A percentile compares a stretch with the other conserved stretches of the same genome.
These are phyloP conservation scores for Slavum lentiscoides DNA, from an alignment of 2,888 invertebrate genomes.

Conservation along the genomic window DNA sequence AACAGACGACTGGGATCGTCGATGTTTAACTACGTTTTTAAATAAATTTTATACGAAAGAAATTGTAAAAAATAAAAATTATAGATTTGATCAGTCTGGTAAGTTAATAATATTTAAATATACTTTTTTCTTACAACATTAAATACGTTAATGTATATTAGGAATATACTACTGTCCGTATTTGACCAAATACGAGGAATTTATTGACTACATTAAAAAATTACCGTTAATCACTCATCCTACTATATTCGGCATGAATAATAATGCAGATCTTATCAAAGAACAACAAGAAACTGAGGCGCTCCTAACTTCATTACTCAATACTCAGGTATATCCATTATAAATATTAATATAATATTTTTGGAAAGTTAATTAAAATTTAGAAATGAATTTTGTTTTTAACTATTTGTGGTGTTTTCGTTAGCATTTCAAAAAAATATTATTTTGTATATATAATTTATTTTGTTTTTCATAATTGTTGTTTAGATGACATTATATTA, in stretches of 20 bases:
- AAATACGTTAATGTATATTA: background rate
- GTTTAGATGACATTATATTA: too few relatives aligned
- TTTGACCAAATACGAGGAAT: slow-evolving; percentile 10
- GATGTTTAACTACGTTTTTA: slow-evolving; percentile 69
- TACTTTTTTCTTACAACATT: background rate
- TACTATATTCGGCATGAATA: slow-evolving; percentile 86
- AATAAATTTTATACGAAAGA: slow-evolving; percentile 25
- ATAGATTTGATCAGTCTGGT: slow-evolving; percentile 33
- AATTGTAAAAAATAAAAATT: slow-evolving; percentile 36
- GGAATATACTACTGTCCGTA: slow-evolving; percentile 39
- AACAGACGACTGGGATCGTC: slow-evolving; percentile 89
- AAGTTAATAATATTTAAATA: background rate
- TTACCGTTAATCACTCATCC: slow-evolving; percentile 77
- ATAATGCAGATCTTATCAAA: slow-evolving; percentile 86
- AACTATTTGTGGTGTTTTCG: too few relatives aligned
- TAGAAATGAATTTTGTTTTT: too few relatives aligned
- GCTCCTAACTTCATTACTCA: slow-evolving; percentile 20
- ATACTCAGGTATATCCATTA: slow-evolving; percentile 12
- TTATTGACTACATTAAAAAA: slow-evolving; percentile 56
- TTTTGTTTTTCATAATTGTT: too few relatives aligned
- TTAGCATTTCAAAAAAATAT: too few relatives aligned
- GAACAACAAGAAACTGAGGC: slow-evolving; percentile 61
- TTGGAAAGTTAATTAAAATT: too few relatives aligned
- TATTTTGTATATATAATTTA: too few relatives aligned
- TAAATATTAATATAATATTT: too few relatives aligned